Base-by-base conservation (phyloP, 2,797 vertebrate species). In the Lithobates sylvaticus region DNA sequence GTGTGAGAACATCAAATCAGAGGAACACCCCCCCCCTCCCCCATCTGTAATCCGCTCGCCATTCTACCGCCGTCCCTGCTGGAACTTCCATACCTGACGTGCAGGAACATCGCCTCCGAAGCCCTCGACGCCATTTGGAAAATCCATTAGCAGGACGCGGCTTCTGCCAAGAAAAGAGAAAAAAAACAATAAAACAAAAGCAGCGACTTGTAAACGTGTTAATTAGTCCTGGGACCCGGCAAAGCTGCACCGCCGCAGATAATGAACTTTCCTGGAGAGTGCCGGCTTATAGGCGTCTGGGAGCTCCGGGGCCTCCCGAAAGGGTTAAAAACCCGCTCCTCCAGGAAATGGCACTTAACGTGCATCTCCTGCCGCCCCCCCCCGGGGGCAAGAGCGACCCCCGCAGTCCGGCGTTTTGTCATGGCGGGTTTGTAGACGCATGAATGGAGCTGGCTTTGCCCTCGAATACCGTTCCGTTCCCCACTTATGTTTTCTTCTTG, bases 101-200 rank as follows among this genome's bases (percentile, higher is more conserved):
- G 34, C 73, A 71, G 36, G 47, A 64, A 26, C 67, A 2, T 74
- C 36, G 47, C 26, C 74, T 77, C 67, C 39, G 64, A 47, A 86
- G 85, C 79, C 73, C 75, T 73, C 36, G 26, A 29, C 58, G 61
- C 69, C 81, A 58, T 87, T 84, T 79, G 81, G 69, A 78, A 83
- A 87, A 79, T 79, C 81, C 86, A 83, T 84, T 87, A 78, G 76
- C 23, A 79, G 70, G 58, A 67, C 39, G 0, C 58, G 54, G 64
- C 81, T 87, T 87, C 86, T 87, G 86, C 86, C 86, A 87, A 80
- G 76, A 68, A 36, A 75, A 6, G 23, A 26, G 74, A n/a, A n/a
- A n/a, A n/a, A n/a, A n/a, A n/a, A 79, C 69, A 79, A 84, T 87
- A 83, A 84, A 87, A 87, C 85, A 87, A 87, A 36, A 87, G 86